Percentiles rank a stretch among this genome's conserved stretches.
Conservation (phyloP, 1,140 invertebrate species). For the Chionoecetes opilio region DNA sequence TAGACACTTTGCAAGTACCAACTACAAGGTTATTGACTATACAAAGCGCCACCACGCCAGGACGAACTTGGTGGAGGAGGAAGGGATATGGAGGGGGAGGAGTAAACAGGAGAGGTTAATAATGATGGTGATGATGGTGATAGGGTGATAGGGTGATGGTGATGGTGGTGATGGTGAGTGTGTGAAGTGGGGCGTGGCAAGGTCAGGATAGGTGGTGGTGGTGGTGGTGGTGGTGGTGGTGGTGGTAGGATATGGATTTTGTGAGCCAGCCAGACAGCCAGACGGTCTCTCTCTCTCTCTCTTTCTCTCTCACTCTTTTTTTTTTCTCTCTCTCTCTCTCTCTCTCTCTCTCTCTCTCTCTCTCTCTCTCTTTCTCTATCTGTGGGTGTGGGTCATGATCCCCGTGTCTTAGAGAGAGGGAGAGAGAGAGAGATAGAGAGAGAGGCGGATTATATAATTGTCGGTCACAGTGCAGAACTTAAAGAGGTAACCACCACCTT, state of each 20-base stretch:
- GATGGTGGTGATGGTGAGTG: neutral
- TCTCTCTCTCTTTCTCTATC: constrained; percentile 1
- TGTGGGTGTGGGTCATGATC: too few relatives aligned
- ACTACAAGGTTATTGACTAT: too few relatives aligned
- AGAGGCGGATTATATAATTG: neutral
- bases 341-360: constrained; percentile 34
- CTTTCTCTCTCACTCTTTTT: neutral
- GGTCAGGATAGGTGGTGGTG: constrained; percentile 9
- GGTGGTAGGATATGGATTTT: neutral
- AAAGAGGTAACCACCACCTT: neutral
- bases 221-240: neutral
- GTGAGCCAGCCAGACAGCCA: neutral
- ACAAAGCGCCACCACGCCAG: too few relatives aligned
- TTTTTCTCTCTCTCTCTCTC: neutral
- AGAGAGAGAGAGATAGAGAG: constrained; percentile 41
- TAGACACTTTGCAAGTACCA: too few relatives aligned
- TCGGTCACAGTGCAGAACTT: too few relatives aligned
- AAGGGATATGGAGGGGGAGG: neutral
- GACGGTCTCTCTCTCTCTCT: neutral
- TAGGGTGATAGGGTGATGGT: neutral
- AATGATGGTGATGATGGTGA: neutral
- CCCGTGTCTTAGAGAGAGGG: too few relatives aligned
- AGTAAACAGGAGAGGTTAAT: neutral
- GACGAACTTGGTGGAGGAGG: neutral
- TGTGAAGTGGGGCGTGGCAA: constrained; percentile 14